These are phyloP conservation scores for Dryocosmus kuriphilus DNA, from an alignment of 2,888 invertebrate genomes.

Conservation along the genomic window DNA sequence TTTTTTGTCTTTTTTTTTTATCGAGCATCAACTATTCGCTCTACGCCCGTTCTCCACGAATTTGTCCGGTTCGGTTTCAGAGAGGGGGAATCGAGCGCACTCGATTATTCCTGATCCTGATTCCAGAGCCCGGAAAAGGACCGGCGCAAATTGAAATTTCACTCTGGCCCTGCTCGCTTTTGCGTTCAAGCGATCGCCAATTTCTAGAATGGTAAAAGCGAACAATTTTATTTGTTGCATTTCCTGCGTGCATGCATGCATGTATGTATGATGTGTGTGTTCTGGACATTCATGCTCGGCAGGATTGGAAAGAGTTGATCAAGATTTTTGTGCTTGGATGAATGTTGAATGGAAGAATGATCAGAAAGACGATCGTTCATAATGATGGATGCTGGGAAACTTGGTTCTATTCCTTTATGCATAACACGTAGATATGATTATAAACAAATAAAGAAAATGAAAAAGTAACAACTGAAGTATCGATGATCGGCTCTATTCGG, in stretches of 20 bases:
- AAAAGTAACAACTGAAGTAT: too few species aligned
- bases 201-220: conserved; percentile 22
- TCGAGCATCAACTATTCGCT: conserved; percentile 62
- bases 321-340: conserved; percentile 2
- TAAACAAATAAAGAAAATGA: too few species aligned
- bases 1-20: conserved; percentile 58
- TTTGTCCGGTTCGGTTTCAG: conserved; percentile 25
- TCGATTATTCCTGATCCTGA: conserved; percentile 39
- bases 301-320: neutral
- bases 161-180: conserved; percentile 26
- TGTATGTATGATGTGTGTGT: neutral
- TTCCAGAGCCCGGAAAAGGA: conserved; percentile 24
- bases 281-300: neutral
- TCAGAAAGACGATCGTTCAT: too few species aligned
- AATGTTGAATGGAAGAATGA: conserved; percentile 15
- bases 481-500: too few species aligned
- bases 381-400: too few species aligned
- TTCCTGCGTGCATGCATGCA: neutral
- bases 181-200: conserved; percentile 29
- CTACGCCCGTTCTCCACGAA: conserved; percentile 5
- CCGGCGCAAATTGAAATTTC: conserved; percentile 32
- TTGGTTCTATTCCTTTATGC: too few species aligned
- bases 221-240: conserved; percentile 32
- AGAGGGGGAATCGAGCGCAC: conserved; percentile 11
- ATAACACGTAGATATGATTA: too few species aligned